Evolutionary conservation across 2,888 invertebrate species (phyloP).

Genomic region (Blastobasis adustella): DNA sequence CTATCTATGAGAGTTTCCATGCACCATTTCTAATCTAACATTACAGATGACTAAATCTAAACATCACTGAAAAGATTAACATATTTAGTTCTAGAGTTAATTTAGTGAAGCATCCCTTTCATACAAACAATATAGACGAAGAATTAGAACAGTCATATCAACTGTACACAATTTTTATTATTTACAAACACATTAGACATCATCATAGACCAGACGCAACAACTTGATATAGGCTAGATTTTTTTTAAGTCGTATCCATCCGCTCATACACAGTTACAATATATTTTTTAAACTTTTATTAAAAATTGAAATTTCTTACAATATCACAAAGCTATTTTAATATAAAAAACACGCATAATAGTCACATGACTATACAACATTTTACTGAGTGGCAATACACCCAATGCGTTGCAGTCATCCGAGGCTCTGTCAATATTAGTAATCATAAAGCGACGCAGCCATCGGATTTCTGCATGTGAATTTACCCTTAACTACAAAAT

Average conservation of each 20-base stretch:
- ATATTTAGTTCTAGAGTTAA: too few species aligned
- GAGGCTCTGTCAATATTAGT: constrained; percentile 3
- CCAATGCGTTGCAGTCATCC: constrained; percentile 12
- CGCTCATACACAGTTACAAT: too few species aligned
- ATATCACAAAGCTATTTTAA: constrained; percentile 59
- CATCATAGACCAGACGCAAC: too few species aligned
- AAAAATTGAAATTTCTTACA: constrained; percentile 3
- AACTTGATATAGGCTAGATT: too few species aligned
- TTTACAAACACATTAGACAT: too few species aligned
- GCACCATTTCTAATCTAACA: constrained; percentile 37
- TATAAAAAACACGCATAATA: constrained; percentile 46
- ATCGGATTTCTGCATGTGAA: constrained; percentile 7
- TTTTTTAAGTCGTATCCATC: too few species aligned
- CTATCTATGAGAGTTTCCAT: constrained; percentile 42
- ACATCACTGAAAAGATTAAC: constrained; percentile 17
- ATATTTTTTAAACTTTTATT: too few species aligned
- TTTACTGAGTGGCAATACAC: constrained; percentile 24
- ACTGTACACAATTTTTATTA: too few species aligned
- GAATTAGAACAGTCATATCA: too few species aligned
- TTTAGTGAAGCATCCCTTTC: too few species aligned
- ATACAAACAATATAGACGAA: too few species aligned
- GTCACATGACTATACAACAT: constrained; percentile 40
- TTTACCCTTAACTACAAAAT: constrained; percentile 4
- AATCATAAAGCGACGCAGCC: constrained; percentile 5
- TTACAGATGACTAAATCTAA: constrained; percentile 14